Percentiles rank a stretch among this genome's conserved stretches.
phyloP scores from a whole-genome alignment of 2,888 invertebrate genomes.

The Hoplodrina blanda region DNA sequence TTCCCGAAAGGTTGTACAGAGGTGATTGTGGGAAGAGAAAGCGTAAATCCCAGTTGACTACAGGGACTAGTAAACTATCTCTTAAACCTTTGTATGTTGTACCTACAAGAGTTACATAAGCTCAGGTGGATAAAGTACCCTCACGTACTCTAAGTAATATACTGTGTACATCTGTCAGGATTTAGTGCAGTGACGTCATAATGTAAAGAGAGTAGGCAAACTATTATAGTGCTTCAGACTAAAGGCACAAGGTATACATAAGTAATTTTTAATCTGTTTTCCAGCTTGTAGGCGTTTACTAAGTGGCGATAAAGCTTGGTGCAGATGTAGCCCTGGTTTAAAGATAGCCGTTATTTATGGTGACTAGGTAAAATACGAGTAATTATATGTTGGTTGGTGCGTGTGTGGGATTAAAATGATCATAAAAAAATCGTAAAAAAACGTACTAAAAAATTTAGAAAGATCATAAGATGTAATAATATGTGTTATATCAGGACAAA shows the following conservation, averaged over 20 bases:
- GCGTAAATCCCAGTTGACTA: neutral
- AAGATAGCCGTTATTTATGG: neutral
- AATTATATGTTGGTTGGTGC: neutral
- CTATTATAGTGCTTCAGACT: neutral
- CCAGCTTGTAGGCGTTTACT: slow-evolving; percentile 7
- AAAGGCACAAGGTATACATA: slow-evolving; percentile 36
- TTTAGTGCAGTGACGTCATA: slow-evolving; percentile 1
- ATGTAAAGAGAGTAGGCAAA: slow-evolving; percentile 13
- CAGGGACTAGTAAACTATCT: slow-evolving; percentile 4
- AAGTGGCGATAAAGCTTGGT: neutral
- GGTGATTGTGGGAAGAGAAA: slow-evolving; percentile 8
- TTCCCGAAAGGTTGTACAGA: neutral
- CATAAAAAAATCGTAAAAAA: too few relatives aligned
- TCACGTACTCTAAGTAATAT: slow-evolving; percentile 11
- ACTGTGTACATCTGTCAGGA: slow-evolving; percentile 13
- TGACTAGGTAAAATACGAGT: neutral
- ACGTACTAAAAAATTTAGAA: too few relatives aligned
- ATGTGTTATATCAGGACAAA: too few relatives aligned
- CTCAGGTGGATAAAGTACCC: slow-evolving; percentile 15
- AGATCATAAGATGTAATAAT: too few relatives aligned
- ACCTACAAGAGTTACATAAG: neutral
- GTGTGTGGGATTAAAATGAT: too few relatives aligned
- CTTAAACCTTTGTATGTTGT: slow-evolving; percentile 9
- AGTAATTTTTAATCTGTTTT: slow-evolving; percentile 53
- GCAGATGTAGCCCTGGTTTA: slow-evolving; percentile 1